These are phyloP conservation scores for Bactericera cockerelli DNA, from an alignment of 1,140 invertebrate genomes.

Conservation along the genomic window DNA sequence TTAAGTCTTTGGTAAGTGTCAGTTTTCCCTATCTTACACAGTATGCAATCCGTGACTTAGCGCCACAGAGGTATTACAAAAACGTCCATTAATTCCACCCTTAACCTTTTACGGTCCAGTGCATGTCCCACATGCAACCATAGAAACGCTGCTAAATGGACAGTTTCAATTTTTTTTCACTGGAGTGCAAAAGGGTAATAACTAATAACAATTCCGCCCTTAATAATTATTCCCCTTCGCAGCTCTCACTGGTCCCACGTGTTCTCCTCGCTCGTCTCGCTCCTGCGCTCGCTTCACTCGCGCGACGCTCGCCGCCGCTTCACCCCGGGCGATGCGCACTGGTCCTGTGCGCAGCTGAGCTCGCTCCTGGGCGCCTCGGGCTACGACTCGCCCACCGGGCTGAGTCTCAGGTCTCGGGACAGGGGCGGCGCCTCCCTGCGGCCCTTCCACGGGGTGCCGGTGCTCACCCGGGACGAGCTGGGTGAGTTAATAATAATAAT, in stretches of 20 bases:
- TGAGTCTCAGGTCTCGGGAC: slow-evolving; percentile 33
- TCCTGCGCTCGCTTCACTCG: slow-evolving; percentile 63
- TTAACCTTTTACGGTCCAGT: too few species aligned
- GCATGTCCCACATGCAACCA: too few species aligned
- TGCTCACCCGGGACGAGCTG: slow-evolving; percentile 43
- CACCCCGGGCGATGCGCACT: slow-evolving; percentile 60
- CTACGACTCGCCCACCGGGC: slow-evolving; percentile 42
- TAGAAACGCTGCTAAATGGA: too few species aligned
- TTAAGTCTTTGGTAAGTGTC: too few species aligned
- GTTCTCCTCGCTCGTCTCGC: slow-evolving; percentile 43
- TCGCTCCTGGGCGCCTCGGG: slow-evolving; percentile 32
- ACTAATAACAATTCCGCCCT: too few species aligned
- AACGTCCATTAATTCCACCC: too few species aligned
- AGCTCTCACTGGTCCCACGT: slow-evolving; percentile 27
- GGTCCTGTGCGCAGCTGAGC: slow-evolving; percentile 53
- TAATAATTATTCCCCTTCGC: too few species aligned
- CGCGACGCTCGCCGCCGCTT: slow-evolving; percentile 62
- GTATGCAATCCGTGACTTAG: too few species aligned
- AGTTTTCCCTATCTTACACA: too few species aligned
- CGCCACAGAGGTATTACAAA: too few species aligned
- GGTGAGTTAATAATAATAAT: slow-evolving; percentile 26
- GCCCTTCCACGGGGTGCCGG: slow-evolving; percentile 42
- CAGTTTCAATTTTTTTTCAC: too few species aligned
- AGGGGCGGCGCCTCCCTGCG: slow-evolving; percentile 43
- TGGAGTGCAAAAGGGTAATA: too few species aligned